Evolutionary conservation across 2,888 invertebrate genomes (phyloP).

Genomic region (Tryphoninae sp.): DNA sequence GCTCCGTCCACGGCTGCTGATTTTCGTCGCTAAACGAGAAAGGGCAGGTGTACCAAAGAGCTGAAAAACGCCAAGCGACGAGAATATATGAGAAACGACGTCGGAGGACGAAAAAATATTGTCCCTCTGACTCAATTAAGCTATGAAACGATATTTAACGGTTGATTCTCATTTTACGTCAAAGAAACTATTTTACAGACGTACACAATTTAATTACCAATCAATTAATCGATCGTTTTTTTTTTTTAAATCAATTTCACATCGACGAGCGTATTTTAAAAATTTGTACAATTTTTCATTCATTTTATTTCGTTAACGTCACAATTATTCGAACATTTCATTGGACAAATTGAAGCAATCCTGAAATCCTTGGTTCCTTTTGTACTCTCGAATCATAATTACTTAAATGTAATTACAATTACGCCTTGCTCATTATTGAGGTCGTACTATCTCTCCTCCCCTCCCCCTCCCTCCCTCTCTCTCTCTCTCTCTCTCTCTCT

Average conservation of each 20-base stretch:
- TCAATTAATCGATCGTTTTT: background rate
- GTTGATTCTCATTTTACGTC: background rate
- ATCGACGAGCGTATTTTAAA: background rate
- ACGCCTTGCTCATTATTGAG: slow-evolving; percentile 30
- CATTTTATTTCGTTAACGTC: background rate
- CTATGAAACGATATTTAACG: background rate
- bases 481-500: background rate
- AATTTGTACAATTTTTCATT: background rate
- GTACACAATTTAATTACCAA: background rate
- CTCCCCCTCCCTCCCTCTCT: background rate
- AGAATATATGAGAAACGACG: slow-evolving; percentile 12
- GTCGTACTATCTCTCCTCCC: background rate
- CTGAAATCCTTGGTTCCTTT: background rate
- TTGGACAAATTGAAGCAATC: background rate
- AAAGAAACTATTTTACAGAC: background rate
- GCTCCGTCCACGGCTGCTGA: slow-evolving; percentile 41
- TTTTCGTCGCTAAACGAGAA: slow-evolving; percentile 46
- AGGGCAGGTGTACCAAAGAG: slow-evolving; percentile 21
- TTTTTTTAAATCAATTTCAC: background rate
- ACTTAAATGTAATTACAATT: slow-evolving; percentile 33
- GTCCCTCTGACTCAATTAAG: slow-evolving; percentile 7
- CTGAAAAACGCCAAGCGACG: slow-evolving; percentile 33
- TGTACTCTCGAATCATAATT: slow-evolving; percentile 38
- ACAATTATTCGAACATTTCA: background rate
- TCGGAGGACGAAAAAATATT: background rate